A percentile compares a stretch with the other conserved stretches of the same genome.
phyloP scores from a whole-genome alignment of 2,888 invertebrate species.

The Gymnoscelis rufifasciata region DNA sequence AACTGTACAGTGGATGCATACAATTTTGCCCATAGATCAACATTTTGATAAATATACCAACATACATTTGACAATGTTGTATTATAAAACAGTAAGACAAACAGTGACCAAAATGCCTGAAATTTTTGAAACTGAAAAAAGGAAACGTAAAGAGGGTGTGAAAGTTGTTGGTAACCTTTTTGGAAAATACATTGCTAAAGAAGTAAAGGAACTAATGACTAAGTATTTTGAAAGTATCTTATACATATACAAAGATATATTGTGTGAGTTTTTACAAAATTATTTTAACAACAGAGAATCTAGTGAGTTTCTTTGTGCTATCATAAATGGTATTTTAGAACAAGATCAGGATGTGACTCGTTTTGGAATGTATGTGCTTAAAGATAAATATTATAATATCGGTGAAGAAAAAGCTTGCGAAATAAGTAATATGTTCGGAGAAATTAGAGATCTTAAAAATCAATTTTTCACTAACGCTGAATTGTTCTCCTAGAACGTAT shows the following conservation, averaged over 20 bases:
- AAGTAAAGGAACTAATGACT: conserved; percentile 9
- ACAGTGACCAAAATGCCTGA: background rate
- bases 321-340: conserved; percentile 16
- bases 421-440: background rate
- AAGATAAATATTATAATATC: conserved; percentile 6
- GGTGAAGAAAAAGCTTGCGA: background rate
- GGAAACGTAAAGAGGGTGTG: conserved; percentile 34
- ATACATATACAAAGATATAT: conserved; percentile 8
- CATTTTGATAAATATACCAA: conserved; percentile 38
- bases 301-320: conserved; percentile 8
- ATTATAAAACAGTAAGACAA: conserved; percentile 45
- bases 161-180: conserved; percentile 43
- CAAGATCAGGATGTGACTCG: conserved; percentile 3
- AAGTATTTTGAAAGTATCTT: conserved; percentile 17
- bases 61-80: conserved; percentile 51
- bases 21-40: conserved; percentile 40
- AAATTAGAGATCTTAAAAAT: background rate
- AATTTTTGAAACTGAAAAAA: conserved; percentile 35
- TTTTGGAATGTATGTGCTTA: conserved; percentile 14
- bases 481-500: too few relatives aligned
- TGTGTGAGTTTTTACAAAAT: conserved; percentile 6
- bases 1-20: conserved; percentile 37
- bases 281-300: conserved; percentile 13
- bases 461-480: conserved; percentile 6
- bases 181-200: conserved; percentile 34